phyloP scores from a whole-genome alignment of 2,888 invertebrate genomes.

The Junonia oenone region DNA sequence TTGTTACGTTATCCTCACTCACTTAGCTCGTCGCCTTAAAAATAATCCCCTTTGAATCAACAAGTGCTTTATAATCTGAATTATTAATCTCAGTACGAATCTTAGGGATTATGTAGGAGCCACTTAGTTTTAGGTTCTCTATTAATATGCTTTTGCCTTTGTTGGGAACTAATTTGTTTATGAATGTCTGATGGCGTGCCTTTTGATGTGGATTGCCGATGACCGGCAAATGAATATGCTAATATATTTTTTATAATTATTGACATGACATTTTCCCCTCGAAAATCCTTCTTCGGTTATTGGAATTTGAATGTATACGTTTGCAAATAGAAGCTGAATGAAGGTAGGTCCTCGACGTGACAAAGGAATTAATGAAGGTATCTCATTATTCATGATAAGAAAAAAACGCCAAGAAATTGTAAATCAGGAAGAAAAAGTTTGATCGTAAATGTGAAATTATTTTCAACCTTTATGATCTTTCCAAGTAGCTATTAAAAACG shows the following conservation, averaged over 20 bases:
- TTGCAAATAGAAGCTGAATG: too few species aligned
- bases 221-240: too few species aligned
- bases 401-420: background rate
- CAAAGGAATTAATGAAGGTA: background rate
- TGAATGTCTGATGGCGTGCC: background rate
- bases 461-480: background rate
- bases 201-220: too few species aligned
- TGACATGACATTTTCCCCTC: too few species aligned
- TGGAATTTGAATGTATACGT: too few species aligned
- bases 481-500: background rate
- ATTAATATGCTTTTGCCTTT: background rate
- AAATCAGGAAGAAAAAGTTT: background rate
- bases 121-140: background rate
- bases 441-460: background rate
- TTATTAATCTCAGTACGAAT: background rate
- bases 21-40: conserved; percentile 6
- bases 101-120: background rate
- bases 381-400: background rate
- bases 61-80: conserved; percentile 12
- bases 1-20: conserved; percentile 18
- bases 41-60: conserved; percentile 14
- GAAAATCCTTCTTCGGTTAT: too few species aligned
- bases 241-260: too few species aligned
- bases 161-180: background rate
- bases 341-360: too few species aligned